A percentile compares a stretch with the other conserved stretches of the same genome.
These are phyloP conservation scores for Chromis chromis DNA, from an alignment of 2,797 vertebrate genomes.

Conservation along the genomic window DNA sequence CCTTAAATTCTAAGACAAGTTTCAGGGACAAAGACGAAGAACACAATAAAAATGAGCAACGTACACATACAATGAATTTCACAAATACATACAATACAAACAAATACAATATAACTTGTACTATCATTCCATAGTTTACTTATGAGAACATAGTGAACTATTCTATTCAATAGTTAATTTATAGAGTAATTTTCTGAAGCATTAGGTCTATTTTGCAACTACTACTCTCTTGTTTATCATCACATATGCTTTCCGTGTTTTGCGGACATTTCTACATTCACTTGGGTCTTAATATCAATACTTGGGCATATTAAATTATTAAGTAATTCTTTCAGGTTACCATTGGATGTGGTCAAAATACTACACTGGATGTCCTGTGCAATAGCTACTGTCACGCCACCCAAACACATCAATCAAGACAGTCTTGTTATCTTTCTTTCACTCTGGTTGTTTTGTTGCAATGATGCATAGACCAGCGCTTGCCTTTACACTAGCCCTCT, in stretches of 20 bases:
- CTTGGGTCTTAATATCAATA: neutral
- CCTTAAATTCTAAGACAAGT: neutral
- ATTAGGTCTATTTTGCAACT: constrained; percentile 12
- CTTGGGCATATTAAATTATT: neutral
- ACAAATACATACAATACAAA: too few species aligned
- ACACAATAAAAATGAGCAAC: too few species aligned
- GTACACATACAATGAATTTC: too few species aligned
- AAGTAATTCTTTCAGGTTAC: neutral
- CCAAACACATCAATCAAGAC: constrained; percentile 9
- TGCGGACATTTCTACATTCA: neutral
- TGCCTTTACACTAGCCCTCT: neutral
- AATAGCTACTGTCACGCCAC: neutral
- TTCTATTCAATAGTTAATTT: constrained; percentile 21
- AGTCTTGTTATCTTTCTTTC: neutral
- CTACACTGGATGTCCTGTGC: constrained; percentile 1
- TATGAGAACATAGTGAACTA: constrained; percentile 1
- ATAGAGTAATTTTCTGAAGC: constrained; percentile 27
- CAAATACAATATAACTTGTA: too few species aligned
- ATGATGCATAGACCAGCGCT: neutral
- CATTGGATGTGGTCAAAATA: neutral
- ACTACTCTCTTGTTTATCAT: constrained; percentile 13
- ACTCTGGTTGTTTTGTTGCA: neutral
- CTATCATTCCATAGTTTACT: too few species aligned
- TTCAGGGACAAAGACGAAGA: neutral
- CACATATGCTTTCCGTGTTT: neutral